These are phyloP conservation scores for Syrphus vitripennis DNA, from an alignment of 2,888 invertebrate genomes.

Conservation along the genomic window DNA sequence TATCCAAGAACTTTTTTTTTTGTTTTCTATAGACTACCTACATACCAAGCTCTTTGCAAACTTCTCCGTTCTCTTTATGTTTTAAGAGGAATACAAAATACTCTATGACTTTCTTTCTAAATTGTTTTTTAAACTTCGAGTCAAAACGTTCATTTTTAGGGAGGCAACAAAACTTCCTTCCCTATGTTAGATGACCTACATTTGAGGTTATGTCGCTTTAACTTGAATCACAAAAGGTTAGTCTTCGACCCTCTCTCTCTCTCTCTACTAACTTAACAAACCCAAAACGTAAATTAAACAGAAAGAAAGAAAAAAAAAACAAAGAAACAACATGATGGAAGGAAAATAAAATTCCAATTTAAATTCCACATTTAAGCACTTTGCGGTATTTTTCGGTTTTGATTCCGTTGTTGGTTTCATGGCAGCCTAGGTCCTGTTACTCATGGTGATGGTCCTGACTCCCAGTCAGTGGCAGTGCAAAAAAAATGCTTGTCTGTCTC, in stretches of 20 bases:
- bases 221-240: conserved; percentile 17
- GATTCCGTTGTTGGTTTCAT: neutral
- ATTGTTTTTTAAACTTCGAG: conserved; percentile 8
- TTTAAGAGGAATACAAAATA: neutral
- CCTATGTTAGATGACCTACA: conserved; percentile 44
- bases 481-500: neutral
- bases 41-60: too few relatives aligned
- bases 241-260: neutral
- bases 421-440: neutral
- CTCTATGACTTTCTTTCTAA: neutral
- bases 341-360: conserved; percentile 29
- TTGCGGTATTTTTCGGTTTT: conserved; percentile 45
- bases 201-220: conserved; percentile 18
- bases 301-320: conserved; percentile 2
- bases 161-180: neutral
- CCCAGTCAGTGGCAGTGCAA: neutral
- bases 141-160: conserved; percentile 3
- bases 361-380: conserved; percentile 37
- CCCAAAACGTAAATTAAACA: neutral
- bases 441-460: neutral
- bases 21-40: neutral
- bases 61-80: neutral
- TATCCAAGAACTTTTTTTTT: conserved; percentile 10
- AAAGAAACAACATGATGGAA: neutral
- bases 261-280: conserved; percentile 23